Evolutionary conservation across 2,888 invertebrate species (phyloP).

Genomic region (Microctonus hyperodae): DNA sequence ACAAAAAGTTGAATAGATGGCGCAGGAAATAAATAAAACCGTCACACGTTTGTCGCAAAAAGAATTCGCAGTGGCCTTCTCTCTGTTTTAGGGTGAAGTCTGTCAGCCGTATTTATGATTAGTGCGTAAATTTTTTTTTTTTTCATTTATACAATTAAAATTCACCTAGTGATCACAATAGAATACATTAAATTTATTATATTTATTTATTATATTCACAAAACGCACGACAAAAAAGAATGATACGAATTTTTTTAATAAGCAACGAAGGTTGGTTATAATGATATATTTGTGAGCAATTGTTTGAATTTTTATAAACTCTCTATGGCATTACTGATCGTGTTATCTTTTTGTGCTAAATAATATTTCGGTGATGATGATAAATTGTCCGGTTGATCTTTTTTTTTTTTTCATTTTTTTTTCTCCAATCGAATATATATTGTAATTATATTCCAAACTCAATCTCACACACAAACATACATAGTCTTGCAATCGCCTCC

Average conservation of each 20-base stretch:
- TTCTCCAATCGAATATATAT: not conserved
- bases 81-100: not conserved
- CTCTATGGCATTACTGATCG: not conserved
- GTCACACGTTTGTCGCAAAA: not conserved
- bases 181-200: not conserved
- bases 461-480: not conserved
- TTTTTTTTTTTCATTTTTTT: not conserved
- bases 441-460: not conserved
- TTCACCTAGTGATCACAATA: not conserved
- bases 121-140: not conserved
- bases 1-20: not conserved
- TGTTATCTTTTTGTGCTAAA: too few species aligned
- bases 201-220: not conserved
- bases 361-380: not conserved
- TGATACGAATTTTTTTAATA: not conserved
- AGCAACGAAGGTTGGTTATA: not conserved
- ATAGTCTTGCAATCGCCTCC: not conserved
- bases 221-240: not conserved
- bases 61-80: not conserved
- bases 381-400: slow-evolving; percentile 1
- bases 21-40: not conserved
- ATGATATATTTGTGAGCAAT: slow-evolving; percentile 4
- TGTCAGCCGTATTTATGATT: not conserved
- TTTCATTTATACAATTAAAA: not conserved
- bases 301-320: not conserved